Evolutionary conservation across 2,113 vertebrate species (phyloP), one percentile per base, ranked within the genome.

Genomic region (Thomomys bottae): DNA sequence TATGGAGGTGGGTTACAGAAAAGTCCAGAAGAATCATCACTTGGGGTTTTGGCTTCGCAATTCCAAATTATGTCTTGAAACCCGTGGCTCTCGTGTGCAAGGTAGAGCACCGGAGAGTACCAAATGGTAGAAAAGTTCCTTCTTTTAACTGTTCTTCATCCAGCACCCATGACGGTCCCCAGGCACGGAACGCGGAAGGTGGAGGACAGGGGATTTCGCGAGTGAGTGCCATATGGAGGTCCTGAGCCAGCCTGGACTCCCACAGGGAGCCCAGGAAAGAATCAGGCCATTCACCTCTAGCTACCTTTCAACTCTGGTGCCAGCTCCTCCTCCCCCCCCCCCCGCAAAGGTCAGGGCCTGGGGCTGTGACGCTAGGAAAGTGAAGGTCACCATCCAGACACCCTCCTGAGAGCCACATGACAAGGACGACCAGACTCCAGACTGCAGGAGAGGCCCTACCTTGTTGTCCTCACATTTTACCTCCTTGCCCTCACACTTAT

Each of bases 211-310:
- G 32, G 30, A 28, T 1, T 23, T 3, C 18, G 18, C 7, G 21
- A 12, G 3, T 3, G 45, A 63, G 32, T 23, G 20, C 11, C 42
- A 3, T 3, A 18, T 1, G 85, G 36, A 64, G 23, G 36, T 34
- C 12, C 32, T 14, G 34, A 75, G 20, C 1, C 1, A 18, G 12
- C 7, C 38, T 28, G 8, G 12, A 4, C 64, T 24, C 72, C 32
- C 21, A 17, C 6, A 30, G 49, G 38, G 26, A 2, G 5, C 2
- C 7, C 14, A 34, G n/a, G 14, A 26, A 23, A 32, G 30, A 40
- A 24, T 0, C 0, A 10, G 10, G 2, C 6, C 12, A 26, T 3
- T 42, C 34, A 23, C 36, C 8, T 40, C 30, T 15, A 3, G 5
- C 8, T 20, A 5, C 28, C 26, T 38, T 7, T 78, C 2, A 20